Evolutionary conservation across 2,113 vertebrate species (phyloP).

Genomic region (Ailuropoda melanoleuca): DNA sequence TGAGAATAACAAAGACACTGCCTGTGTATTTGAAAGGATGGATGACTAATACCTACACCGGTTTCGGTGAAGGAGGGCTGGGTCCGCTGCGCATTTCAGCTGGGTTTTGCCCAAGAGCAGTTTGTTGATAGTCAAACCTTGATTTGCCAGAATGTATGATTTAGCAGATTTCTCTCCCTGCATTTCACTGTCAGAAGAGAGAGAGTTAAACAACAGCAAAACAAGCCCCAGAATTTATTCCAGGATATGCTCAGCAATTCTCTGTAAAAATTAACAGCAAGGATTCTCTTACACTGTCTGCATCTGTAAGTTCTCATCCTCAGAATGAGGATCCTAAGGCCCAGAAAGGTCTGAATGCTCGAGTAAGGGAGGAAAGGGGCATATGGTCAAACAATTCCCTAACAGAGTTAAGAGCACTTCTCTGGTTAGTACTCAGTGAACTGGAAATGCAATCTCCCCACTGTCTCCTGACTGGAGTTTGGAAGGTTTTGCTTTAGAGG

Average conservation of each 20-base stretch:
- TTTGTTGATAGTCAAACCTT: background rate
- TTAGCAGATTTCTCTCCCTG: background rate
- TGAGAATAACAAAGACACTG: background rate
- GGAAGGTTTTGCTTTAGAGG: background rate
- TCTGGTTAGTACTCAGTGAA: background rate
- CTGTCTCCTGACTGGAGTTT: background rate
- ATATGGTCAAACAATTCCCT: background rate
- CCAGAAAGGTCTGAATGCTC: background rate
- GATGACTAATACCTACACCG: background rate
- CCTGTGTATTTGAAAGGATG: background rate
- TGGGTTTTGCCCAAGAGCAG: conserved; percentile 2
- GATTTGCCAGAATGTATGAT: background rate
- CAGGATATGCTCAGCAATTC: background rate
- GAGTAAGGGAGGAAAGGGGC: background rate
- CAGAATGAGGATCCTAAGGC: background rate
- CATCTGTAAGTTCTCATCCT: background rate
- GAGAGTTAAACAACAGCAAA: background rate
- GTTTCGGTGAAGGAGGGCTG: background rate
- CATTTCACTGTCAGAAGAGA: background rate
- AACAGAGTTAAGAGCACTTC: background rate
- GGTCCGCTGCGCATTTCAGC: background rate
- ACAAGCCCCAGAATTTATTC: background rate
- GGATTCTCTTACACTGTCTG: background rate
- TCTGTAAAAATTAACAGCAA: background rate
- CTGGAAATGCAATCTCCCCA: background rate